A percentile compares a stretch with the other conserved stretches of the same genome.
phyloP scores from a whole-genome alignment of 2,113 vertebrate genomes.

The Ahaetulla prasina region DNA sequence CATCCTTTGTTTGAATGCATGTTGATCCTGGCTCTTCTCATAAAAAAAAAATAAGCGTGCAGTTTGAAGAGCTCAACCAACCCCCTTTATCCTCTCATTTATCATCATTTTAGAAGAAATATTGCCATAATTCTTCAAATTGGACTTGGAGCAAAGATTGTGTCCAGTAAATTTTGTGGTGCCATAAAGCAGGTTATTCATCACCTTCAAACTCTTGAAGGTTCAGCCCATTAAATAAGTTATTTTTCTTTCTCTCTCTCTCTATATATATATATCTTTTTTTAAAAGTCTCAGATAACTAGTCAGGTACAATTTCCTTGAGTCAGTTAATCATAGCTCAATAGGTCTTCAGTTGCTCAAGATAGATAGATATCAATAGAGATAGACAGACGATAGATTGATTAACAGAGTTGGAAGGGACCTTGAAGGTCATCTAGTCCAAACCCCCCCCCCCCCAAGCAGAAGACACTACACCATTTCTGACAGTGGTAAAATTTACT shows the following conservation, averaged over 20 bases:
- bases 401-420: neutral
- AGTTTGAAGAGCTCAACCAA: slow-evolving; percentile 2
- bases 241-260: neutral
- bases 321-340: slow-evolving; percentile 28
- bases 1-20: slow-evolving; percentile 10
- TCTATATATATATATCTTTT: neutral
- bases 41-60: slow-evolving; percentile 19
- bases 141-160: neutral
- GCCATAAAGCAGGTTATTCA: slow-evolving; percentile 32
- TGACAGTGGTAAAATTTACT: neutral
- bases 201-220: slow-evolving; percentile 29
- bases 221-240: slow-evolving; percentile 32
- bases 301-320: neutral
- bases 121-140: neutral
- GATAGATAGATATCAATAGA: neutral
- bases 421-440: too few relatives aligned
- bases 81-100: neutral
- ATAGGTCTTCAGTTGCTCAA: slow-evolving; percentile 45
- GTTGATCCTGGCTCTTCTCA: slow-evolving; percentile 23
- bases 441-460: too few relatives aligned
- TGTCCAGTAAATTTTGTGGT: slow-evolving; percentile 9
- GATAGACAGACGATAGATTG: too few relatives aligned
- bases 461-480: too few relatives aligned
- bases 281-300: slow-evolving; percentile 28
- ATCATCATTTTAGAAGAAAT: slow-evolving; percentile 16